Base-by-base conservation (phyloP, 2,797 vertebrate genomes). In the Propithecus perrieri region DNA sequence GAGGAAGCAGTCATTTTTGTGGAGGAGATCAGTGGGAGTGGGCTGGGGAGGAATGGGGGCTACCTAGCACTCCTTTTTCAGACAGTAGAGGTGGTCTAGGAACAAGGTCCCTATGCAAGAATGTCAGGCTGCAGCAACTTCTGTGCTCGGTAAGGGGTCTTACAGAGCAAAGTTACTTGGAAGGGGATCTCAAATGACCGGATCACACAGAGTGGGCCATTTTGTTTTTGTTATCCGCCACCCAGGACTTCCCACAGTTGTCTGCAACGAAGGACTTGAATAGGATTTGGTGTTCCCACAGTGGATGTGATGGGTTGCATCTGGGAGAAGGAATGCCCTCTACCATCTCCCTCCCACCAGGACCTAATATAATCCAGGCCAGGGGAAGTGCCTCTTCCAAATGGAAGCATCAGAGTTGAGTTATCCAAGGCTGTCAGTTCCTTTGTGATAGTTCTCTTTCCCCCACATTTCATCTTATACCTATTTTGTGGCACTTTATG, bases 151-250 rank as follows among this genome's bases (percentile, higher is more conserved):
- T 35, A 30, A 65, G 41, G 35, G 65, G 10, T 46, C n/a, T 87
- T 35, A 55, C 38, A 26, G 28, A 72, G 38, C n/a, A 93, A 57
- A 43, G 24, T 74, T 28, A 67, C 43, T 92, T 55, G 81, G 30
- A 76, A 94, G 89, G 15, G 48, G 33, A 46, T 59, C 81, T 67
- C 65, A 76, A 93, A 83, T 15, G 28, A 83, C 72, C 12, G 6
- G 61, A 76, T 59, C 4, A 48, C 38, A 71, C 12, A 15, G 35
- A 55, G 35, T 35, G 43, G 57, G 50, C 24, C n/a, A 38, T n/a
- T 63, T 72, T 87, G 12, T 30, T 80, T 85, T 86, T 57, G 83
- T 87, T 10, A 14, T 55, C 35, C 75, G 65, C 93, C 76, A 55
- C 17, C 4, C 1, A 53, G n/a, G 14, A 86, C 41, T 48, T 92